These are phyloP conservation scores for Neodiprion virginianus DNA, from an alignment of 1,140 invertebrate species.

Conservation along the genomic window DNA sequence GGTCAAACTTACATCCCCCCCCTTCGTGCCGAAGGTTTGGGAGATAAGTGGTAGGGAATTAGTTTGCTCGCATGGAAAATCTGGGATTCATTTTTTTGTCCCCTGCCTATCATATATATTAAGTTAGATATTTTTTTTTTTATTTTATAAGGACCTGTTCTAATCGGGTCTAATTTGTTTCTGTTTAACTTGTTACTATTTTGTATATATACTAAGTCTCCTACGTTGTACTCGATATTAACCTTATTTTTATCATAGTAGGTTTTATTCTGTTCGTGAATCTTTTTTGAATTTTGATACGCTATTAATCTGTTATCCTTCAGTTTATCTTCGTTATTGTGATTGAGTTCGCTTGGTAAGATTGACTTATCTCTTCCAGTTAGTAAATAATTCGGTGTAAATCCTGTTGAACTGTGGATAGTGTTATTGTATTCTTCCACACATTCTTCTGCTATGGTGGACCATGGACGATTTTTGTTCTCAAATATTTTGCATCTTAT, in stretches of 20 bases:
- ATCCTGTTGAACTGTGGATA: slow-evolving; percentile 31
- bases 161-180: slow-evolving; percentile 23
- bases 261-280: slow-evolving; percentile 28
- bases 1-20: slow-evolving; percentile 24
- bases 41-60: slow-evolving; percentile 18
- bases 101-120: slow-evolving; percentile 22
- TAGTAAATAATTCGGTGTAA: slow-evolving; percentile 33
- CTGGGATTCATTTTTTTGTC: slow-evolving; percentile 15
- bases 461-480: slow-evolving; percentile 30
- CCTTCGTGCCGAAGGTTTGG: not conserved
- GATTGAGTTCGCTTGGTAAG: slow-evolving; percentile 24
- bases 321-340: slow-evolving; percentile 20
- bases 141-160: slow-evolving; percentile 22
- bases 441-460: slow-evolving; percentile 31
- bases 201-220: slow-evolving; percentile 25
- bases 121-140: slow-evolving; percentile 25
- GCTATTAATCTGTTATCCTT: slow-evolving; percentile 26
- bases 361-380: slow-evolving; percentile 25
- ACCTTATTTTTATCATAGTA: slow-evolving; percentile 28
- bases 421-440: slow-evolving; percentile 32
- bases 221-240: slow-evolving; percentile 19
- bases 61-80: slow-evolving; percentile 11
- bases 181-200: slow-evolving; percentile 24
- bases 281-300: slow-evolving; percentile 25
- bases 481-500: slow-evolving; percentile 28